Percentiles rank a stretch among this genome's conserved stretches.
These are phyloP conservation scores for Bombus haemorrhoidalis DNA, from an alignment of 1,140 invertebrate genomes.

Conservation along the genomic window DNA sequence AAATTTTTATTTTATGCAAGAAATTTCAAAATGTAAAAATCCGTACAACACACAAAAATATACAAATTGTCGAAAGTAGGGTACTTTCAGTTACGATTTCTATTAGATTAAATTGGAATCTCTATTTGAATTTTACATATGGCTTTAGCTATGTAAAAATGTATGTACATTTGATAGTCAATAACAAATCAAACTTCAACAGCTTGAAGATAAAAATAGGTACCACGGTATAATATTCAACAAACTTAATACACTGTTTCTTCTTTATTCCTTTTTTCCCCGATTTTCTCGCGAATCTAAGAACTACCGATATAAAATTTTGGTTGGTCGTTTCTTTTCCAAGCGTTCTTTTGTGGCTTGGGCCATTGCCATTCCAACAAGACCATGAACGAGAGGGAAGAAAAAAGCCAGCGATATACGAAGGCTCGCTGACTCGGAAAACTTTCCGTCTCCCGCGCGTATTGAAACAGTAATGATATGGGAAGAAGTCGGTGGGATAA, in stretches of 20 bases:
- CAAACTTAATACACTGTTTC: background rate
- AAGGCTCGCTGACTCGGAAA: conserved; percentile 30
- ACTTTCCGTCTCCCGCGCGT: conserved; percentile 57
- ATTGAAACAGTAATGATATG: conserved; percentile 68
- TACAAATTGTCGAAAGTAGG: too few relatives aligned
- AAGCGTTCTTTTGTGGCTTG: background rate
- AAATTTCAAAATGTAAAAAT: too few relatives aligned
- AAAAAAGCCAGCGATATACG: conserved; percentile 15
- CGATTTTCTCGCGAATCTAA: background rate
- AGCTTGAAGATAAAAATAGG: background rate
- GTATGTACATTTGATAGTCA: too few relatives aligned
- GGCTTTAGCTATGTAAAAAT: too few relatives aligned
- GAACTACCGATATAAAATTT: conserved; percentile 6
- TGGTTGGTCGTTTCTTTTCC: background rate
- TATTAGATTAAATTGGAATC: too few relatives aligned
- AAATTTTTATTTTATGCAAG: too few relatives aligned
- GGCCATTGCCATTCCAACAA: background rate
- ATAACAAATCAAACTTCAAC: background rate
- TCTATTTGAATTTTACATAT: too few relatives aligned
- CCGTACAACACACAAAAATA: too few relatives aligned
- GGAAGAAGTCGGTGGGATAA: conserved; percentile 48
- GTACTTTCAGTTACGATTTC: too few relatives aligned
- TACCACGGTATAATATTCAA: background rate
- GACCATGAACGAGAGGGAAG: background rate
- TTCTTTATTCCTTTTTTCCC: background rate